Evolutionary conservation across 2,797 vertebrate species (phyloP).

Genomic region (Pagetopsis macropterus): DNA sequence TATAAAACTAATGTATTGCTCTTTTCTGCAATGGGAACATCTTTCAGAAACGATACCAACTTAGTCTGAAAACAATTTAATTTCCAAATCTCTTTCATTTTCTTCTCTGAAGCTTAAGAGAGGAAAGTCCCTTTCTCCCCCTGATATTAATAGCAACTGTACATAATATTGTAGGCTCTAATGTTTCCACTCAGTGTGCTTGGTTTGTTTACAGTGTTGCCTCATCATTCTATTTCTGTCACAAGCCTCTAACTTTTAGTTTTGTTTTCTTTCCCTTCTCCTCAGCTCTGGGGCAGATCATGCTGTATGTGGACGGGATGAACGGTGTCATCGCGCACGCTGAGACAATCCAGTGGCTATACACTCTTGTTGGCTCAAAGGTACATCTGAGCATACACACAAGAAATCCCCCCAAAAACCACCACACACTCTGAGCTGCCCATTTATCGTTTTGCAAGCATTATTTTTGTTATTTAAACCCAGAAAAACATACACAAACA

Average conservation of each 20-base stretch:
- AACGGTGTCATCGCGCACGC: slow-evolving; percentile 93
- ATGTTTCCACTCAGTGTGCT: slow-evolving; percentile 11
- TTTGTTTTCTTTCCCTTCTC: slow-evolving; percentile 3
- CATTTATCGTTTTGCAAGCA: slow-evolving; percentile 33
- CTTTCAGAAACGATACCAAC: not conserved
- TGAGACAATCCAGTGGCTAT: slow-evolving; percentile 95
- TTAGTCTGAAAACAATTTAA: not conserved
- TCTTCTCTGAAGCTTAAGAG: not conserved
- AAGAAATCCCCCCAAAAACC: not conserved
- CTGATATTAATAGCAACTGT: slow-evolving; percentile 29
- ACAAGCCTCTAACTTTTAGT: slow-evolving; percentile 70
- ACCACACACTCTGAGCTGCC: slow-evolving; percentile 9
- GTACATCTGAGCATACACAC: slow-evolving; percentile 73
- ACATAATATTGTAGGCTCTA: slow-evolving; percentile 1
- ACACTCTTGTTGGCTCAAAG: slow-evolving; percentile 94
- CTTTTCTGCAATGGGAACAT: too few relatives aligned
- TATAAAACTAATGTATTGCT: not conserved
- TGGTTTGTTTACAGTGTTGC: slow-evolving; percentile 9
- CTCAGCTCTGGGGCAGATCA: slow-evolving; percentile 95
- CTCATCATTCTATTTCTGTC: slow-evolving; percentile 15
- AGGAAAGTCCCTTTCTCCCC: slow-evolving; percentile 15
- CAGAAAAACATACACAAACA: slow-evolving; percentile 31
- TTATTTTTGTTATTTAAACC: slow-evolving; percentile 49
- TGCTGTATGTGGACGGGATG: slow-evolving; percentile 98
- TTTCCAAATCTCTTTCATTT: not conserved